These are phyloP conservation scores for Coremacera marginata DNA, from an alignment of 2,888 invertebrate genomes.

Conservation along the genomic window DNA sequence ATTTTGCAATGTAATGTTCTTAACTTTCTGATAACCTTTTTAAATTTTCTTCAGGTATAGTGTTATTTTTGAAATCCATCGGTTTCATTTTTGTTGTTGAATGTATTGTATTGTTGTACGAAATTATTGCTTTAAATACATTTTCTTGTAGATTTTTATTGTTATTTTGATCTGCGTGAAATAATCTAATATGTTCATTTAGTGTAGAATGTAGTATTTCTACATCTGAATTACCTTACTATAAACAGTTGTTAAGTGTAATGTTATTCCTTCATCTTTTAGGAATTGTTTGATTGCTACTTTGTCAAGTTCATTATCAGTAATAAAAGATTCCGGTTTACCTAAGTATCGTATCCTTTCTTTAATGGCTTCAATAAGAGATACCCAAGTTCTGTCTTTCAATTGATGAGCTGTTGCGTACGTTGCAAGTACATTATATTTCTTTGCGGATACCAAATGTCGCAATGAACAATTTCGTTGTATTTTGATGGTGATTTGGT, in stretches of 20 bases:
- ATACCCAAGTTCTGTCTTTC: background rate
- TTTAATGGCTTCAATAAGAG: background rate
- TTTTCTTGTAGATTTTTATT: background rate
- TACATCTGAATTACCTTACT: slow-evolving; percentile 15
- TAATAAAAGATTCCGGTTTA: background rate
- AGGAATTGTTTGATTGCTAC: background rate
- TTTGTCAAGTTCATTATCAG: background rate
- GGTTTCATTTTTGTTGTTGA: slow-evolving; percentile 13
- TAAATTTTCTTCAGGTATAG: background rate
- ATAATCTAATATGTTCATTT: slow-evolving; percentile 8
- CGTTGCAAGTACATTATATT: background rate
- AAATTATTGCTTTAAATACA: background rate
- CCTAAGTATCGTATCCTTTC: background rate
- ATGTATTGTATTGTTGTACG: slow-evolving; percentile 17
- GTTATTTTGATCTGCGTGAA: background rate
- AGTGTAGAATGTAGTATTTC: slow-evolving; percentile 29
- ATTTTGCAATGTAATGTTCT: too few relatives aligned
- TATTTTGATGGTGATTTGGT: background rate
- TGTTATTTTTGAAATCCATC: slow-evolving; percentile 3
- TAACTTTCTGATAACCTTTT: background rate
- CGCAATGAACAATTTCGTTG: background rate
- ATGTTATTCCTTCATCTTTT: background rate
- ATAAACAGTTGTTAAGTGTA: slow-evolving; percentile 4
- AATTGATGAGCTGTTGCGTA: background rate
- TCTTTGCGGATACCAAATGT: slow-evolving; percentile 7